Base-by-base conservation (phyloP, 2,888 invertebrate genomes). In the Caenorhabditis panamensis region DNA sequence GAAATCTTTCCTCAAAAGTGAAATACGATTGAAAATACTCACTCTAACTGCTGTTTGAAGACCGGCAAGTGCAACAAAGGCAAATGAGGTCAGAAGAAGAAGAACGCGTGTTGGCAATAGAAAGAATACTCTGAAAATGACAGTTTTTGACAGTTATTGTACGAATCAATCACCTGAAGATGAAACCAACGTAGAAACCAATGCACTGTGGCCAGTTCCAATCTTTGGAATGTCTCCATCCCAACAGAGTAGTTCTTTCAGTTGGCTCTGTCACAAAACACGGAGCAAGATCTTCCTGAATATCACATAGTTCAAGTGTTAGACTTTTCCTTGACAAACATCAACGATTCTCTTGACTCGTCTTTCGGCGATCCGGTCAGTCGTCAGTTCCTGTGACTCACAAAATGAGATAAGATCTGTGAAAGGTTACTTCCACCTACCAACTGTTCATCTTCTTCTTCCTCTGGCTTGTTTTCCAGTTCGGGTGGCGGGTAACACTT, bases 81-180 rank as follows among this genome's bases (percentile, higher is more conserved):
- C 82, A 53, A 89, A 89, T 8, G 89, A 89, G 9, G 86, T 79
- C 20, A 84, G 20, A 53, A 88, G 72, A 6, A 89, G 79, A 16
- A 75, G 56, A 24, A 88, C 9, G 18, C 88, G 80, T 18, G 88
- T 69, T 0, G 87, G 88, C 47, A 88, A 75, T 8, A 87, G 76
- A 53, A 88, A 79, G n/a, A 62, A 62, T 13, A 85, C 58, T 56
- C 85, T 86, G 82, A 79, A 84, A 62, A 41, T n/a, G n/a, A n/a
- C n/a, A n/a, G n/a, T n/a, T n/a, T n/a, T n/a, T n/a, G n/a, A 18
- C 22, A 31, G 13, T 61, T 3, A 36, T 31, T 47, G 53, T 62
- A 31, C 18, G 4, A 18, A 9, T 61, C 44, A 13, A 16, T 49
- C 47, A 85, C 84, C 85, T 79, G 64, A 85, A 84, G 18, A 56